Base-by-base conservation (phyloP, 2,888 invertebrate species). In the Plagodis pulveraria region DNA sequence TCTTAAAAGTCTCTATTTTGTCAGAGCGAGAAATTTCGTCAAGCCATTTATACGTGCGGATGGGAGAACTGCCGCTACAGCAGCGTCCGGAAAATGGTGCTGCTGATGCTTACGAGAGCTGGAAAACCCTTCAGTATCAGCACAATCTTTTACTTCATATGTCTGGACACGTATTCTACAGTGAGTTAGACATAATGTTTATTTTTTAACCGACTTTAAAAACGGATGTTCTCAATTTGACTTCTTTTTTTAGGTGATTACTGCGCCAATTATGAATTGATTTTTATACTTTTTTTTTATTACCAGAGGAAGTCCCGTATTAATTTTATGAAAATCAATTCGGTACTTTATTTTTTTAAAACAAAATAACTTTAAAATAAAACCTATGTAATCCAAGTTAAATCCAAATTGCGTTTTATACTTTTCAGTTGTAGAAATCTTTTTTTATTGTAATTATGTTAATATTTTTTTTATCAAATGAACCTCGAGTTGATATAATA, bases 91-190 rank as follows among this genome's bases (percentile, higher is more conserved):
- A 79, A 78, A 56, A 82, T 76, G 10, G 72, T 91, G 10, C 65
- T 87, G 33, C 72, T 89, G 46, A 88, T 91, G 86, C 62, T 89
- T 63, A 82, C 78, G 50, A 81, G 88, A 58, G 78, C 87, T 7
- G 67, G 70, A 2, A 69, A 70, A 7, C 84, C 86, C 2, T 71
- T 89, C 32, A 78, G 78, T 42, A 74, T 91, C 46, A 77, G 71
- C 40, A 86, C 87, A 8, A 67, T 87, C 42, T 91, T 91, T 67
- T 80, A 76, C 55, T 73, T 77, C 42, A 76, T 91, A 56, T 83
- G 81, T 54, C 76, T 89, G 42, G 78, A 84, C 54, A 84, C 86
- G 2, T 89, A 86, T 67, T 78, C 87, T 11, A 74, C 80, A 78
- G 89, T 89, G 73, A 71, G 56, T 56, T 48, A 9, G 22, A 22